Evolutionary conservation across 2,888 invertebrate genomes (phyloP), one percentile per base, ranked within the genome.

Genomic region (Pachycephus smyrnensis): DNA sequence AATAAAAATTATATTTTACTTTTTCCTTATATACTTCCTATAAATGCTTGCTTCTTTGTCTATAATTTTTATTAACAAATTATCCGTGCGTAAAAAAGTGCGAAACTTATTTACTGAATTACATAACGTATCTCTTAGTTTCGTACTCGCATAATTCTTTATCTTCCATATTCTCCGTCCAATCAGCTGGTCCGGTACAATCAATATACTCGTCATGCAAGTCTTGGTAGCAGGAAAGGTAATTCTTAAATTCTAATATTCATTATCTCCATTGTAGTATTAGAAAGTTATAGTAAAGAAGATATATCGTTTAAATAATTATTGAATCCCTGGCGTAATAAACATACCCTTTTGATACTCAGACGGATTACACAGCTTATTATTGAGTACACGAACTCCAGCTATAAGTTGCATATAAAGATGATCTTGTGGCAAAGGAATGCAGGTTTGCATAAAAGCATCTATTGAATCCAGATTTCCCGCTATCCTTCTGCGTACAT

Each of bases 131-230:
- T 55, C 31, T 12, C 55, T n/a, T 33, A n/a, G 30, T 73, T 36
- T 75, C 74, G 81, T 90, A 93, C 92, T 90, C 89, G 88, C 94
- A 94, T 37, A 92, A 89, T 77, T 89, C 86, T n/a, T 86, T 83
- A 68, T 88, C 83, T 78, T 92, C 92, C 33, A 86, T 84, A 75
- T 91, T 90, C 87, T 94, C 93, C 80, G 91, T 93, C 94, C 94
- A 94, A 87, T 94, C 94, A 2, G 93, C 91, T 6, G 92, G 90
- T 0, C 93, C 94, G 82, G 92, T 92, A 82, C 94, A 94, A 81
- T 92, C 92, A 74, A 92, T 91, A 83, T 92, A 92, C 80, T 94
- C 93, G 35, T 92, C 92, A 68, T 91, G 92, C 40, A 94, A 85
- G 78, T 92, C 91, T 35, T 90, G 89, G 36, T 92, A 83, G 83